Percentiles rank a stretch among this genome's conserved stretches.
These are phyloP conservation scores for Clavelina lepadiformis DNA, from an alignment of 23 tunicate species.

Conservation along the genomic window DNA sequence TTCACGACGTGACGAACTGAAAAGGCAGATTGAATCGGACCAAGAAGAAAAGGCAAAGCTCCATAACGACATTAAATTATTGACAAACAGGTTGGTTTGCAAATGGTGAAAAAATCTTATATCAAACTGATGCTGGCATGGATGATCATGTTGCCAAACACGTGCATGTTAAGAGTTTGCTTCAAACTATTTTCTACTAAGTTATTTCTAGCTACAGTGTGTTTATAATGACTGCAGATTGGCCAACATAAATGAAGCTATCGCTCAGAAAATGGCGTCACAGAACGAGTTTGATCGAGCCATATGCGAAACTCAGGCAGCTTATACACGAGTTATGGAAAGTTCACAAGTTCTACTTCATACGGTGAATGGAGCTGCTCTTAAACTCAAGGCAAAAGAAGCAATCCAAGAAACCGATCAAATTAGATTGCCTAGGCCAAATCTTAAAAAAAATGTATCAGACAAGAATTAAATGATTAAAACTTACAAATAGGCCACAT, in stretches of 20 bases:
- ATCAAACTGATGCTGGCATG: no score
- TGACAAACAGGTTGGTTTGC: slow-evolving; percentile 47
- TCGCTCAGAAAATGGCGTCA: slow-evolving; percentile 79
- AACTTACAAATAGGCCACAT: no score
- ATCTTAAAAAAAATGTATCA: slow-evolving; percentile 13
- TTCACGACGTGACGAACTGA: slow-evolving; percentile 69
- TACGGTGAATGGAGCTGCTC: slow-evolving; percentile 55
- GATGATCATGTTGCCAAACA: no score
- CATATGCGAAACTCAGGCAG: slow-evolving; percentile 74
- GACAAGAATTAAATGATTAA: slow-evolving; percentile 26
- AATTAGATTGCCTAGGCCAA: slow-evolving; percentile 39
- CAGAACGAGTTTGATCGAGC: slow-evolving; percentile 74
- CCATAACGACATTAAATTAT: slow-evolving; percentile 70
- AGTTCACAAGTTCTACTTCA: slow-evolving; percentile 76
- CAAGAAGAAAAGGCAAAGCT: slow-evolving; percentile 74
- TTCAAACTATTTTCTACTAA: no score
- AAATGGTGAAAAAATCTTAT: no score
- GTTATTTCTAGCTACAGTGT: no score
- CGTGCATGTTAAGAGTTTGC: no score
- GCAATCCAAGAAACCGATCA: slow-evolving; percentile 9
- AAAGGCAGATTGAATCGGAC: slow-evolving; percentile 64
- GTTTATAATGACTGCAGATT: slow-evolving; percentile 31
- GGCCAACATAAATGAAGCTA: slow-evolving; percentile 67
- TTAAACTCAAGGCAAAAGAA: slow-evolving; percentile 48
- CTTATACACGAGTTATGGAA: slow-evolving; percentile 76